phyloP scores from a whole-genome alignment of 2,797 vertebrate species.

The Acanthornis magna region DNA sequence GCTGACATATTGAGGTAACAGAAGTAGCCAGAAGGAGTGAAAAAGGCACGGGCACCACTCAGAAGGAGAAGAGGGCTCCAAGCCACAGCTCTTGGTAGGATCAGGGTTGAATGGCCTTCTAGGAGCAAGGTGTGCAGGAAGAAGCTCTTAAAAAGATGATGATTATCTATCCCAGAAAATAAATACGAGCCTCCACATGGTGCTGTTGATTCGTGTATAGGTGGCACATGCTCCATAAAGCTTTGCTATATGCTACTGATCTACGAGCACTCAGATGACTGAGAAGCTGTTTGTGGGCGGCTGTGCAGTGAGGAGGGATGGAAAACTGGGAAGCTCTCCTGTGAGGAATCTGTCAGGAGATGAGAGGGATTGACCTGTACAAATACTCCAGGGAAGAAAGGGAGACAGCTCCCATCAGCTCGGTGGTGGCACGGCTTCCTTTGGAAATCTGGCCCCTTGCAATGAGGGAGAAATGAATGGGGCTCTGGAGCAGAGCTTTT shows the following conservation, averaged over 20 bases:
- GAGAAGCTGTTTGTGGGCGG: slow-evolving; percentile 36
- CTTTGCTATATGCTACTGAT: slow-evolving; percentile 3
- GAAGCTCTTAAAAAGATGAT: background rate
- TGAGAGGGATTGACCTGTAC: background rate
- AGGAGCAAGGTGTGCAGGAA: background rate
- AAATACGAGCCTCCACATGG: background rate
- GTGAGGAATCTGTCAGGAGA: background rate
- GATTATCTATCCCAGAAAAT: background rate
- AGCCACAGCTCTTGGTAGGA: background rate
- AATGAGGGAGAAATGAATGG: background rate
- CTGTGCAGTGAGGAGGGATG: background rate
- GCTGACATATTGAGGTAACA: background rate
- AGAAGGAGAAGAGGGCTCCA: background rate
- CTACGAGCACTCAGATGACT: background rate
- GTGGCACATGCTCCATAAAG: background rate
- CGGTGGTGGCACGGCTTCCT: background rate
- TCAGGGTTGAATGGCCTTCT: background rate
- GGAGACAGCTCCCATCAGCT: background rate
- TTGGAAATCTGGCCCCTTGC: background rate
- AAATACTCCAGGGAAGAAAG: slow-evolving; percentile 4
- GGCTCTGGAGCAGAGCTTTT: background rate
- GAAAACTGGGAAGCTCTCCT: slow-evolving; percentile 10
- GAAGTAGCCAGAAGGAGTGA: background rate
- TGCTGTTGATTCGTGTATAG: background rate
- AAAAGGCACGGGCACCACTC: accelerated